Percentiles rank a stretch among this genome's conserved stretches.
These are phyloP conservation scores for Cheilinus undulatus DNA, from an alignment of 2,113 vertebrate genomes.

Conservation along the genomic window DNA sequence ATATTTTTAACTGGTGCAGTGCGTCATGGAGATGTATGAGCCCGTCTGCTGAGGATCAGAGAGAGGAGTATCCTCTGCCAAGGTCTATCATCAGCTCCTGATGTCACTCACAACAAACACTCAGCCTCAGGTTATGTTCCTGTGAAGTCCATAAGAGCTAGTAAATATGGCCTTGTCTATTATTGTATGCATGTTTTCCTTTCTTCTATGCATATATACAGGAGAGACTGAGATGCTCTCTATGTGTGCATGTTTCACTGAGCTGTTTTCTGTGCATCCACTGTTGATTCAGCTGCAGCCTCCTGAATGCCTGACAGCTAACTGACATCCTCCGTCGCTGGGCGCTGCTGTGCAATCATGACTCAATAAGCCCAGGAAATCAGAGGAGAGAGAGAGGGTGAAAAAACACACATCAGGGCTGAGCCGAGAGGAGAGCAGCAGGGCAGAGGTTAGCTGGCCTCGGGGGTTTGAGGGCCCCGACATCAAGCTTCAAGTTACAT, in stretches of 20 bases:
- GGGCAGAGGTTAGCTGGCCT: constrained; percentile 69
- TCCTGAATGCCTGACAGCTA: constrained; percentile 73
- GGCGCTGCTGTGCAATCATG: constrained; percentile 74
- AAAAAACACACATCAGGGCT: constrained; percentile 53
- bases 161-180: constrained; percentile 48
- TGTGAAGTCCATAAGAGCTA: constrained; percentile 26
- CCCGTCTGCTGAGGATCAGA: constrained; percentile 39
- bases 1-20: constrained; percentile 73
- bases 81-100: constrained; percentile 25
- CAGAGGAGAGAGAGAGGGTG: constrained; percentile 41
- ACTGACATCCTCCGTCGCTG: constrained; percentile 79
- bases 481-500: constrained; percentile 60
- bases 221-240: neutral
- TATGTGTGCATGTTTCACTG: constrained; percentile 22
- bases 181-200: constrained; percentile 36
- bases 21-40: constrained; percentile 60
- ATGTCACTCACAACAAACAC: constrained; percentile 37
- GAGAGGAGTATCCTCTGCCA: constrained; percentile 25
- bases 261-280: constrained; percentile 27
- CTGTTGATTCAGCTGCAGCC: constrained; percentile 84
- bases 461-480: constrained; percentile 37
- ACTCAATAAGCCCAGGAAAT: constrained; percentile 79
- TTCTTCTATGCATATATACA: constrained; percentile 3
- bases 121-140: constrained; percentile 21
- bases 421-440: constrained; percentile 40